phyloP scores from a whole-genome alignment of 92 coral and sea anemone genomes.

The Epizoanthus ramosus region DNA sequence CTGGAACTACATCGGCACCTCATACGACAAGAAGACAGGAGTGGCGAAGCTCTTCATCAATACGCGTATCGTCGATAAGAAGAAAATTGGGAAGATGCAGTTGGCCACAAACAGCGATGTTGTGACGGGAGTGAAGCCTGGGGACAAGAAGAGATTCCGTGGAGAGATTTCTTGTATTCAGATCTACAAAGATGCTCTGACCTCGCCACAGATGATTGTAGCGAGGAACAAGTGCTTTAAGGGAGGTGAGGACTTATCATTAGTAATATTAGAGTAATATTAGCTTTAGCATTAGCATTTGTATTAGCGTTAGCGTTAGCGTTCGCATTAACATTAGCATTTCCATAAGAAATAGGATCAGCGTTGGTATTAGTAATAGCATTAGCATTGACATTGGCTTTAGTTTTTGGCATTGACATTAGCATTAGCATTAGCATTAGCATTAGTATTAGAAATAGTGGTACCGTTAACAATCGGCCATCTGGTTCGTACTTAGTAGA shows the following conservation, averaged over 20 bases:
- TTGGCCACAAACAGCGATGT: constrained; percentile 78
- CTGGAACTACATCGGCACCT: constrained; percentile 74
- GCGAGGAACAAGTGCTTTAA: constrained; percentile 28
- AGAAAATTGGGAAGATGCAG: constrained; percentile 69
- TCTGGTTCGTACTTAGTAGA: no score
- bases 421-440: no score
- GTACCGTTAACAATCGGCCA: no score
- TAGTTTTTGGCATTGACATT: no score
- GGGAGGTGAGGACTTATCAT: constrained; percentile 15
- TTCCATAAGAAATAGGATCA: no score
- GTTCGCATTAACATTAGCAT: no score
- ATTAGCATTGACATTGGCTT: no score
- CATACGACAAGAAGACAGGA: constrained; percentile 69
- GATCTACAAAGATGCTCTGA: constrained; percentile 71
- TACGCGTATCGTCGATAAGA: constrained; percentile 53
- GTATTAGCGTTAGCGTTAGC: no score
- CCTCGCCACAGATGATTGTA: constrained; percentile 26
- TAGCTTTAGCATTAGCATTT: no score
- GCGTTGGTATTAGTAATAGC: no score
- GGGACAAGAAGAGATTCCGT: constrained; percentile 60
- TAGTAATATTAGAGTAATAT: no score
- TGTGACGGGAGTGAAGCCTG: constrained; percentile 73
- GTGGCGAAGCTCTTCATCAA: constrained; percentile 67
- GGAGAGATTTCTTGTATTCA: constrained; percentile 79
- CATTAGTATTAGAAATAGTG: no score